Base-by-base conservation (phyloP, 1,140 invertebrate species). In the Zaprionus camerounensis region DNA sequence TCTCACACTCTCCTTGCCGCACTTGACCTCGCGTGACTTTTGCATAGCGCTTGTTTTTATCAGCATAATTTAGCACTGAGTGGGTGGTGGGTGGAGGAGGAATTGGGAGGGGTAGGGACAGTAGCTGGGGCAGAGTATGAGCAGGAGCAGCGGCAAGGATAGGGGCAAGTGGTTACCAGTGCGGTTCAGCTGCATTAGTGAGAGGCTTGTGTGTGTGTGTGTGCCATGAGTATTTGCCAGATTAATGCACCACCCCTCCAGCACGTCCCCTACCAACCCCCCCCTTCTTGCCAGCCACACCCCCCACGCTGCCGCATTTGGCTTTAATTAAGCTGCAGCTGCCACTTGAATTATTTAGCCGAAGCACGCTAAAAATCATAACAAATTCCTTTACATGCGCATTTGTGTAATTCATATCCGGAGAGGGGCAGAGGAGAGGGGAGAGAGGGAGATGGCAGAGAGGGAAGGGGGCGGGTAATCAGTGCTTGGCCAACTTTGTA, bases 61-160 rank as follows among this genome's bases (percentile, higher is more conserved):
- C 85, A 91, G 79, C 81, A 90, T 88, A 88, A 88, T 85, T 88
- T 91, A 88, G 85, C 74, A 90, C n/a, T 46, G n/a, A 9, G 86
- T 67, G 70, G 69, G 17, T 15, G 7, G 15, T 12, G 38, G 15
- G 7, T 5, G 9, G 7, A 20, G 12, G 20, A 2, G n/a, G n/a
- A 5, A 15, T 1, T 2, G 15, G 3, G 3, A 41, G 13, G 28
- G 15, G 38, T 5, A 15, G 15, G 2, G n/a, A 15, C 2, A 2
- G 41, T 2, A 6, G 26, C 22, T 24, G 13, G 12, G 3, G 38
- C 4, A 5, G 38, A 15, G 38, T 5, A 38, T 15, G 26, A 11
- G 31, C 7, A 34, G 34, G 15, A 41, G n/a, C 3, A 49, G 17
- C 3, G 9, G 64, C 13, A 13, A 1, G 13, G 4, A 6, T 4